Conservation (phyloP, 2,888 invertebrate species). For the Alcis repandata region DNA sequence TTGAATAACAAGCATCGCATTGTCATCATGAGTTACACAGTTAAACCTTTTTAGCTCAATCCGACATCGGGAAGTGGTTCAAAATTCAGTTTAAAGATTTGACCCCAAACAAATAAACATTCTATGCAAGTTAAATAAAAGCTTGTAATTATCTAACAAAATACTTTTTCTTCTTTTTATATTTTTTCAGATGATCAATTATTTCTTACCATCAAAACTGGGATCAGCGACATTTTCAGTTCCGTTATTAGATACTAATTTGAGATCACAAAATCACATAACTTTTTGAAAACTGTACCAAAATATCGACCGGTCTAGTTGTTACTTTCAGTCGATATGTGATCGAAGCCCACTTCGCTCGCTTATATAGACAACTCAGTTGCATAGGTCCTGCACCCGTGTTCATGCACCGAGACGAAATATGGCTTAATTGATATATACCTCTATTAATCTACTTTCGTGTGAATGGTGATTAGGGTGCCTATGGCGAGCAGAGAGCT, state of each 20-base stretch:
- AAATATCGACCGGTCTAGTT: slow-evolving; percentile 42
- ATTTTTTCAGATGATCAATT: too few relatives aligned
- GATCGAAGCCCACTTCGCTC: slow-evolving; percentile 26
- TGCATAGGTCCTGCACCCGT: slow-evolving; percentile 39
- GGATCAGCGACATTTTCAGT: slow-evolving; percentile 53
- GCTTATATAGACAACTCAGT: slow-evolving; percentile 51
- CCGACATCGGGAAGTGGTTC: too few relatives aligned
- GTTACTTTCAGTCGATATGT: slow-evolving; percentile 47
- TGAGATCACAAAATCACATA: slow-evolving; percentile 63
- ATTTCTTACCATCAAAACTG: slow-evolving; percentile 62
- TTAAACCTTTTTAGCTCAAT: too few relatives aligned
- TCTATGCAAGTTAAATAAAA: too few relatives aligned
- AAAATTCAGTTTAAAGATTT: too few relatives aligned
- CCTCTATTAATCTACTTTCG: background rate
- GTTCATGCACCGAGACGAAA: slow-evolving; percentile 40
- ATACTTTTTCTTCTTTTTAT: too few relatives aligned
- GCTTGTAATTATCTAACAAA: too few relatives aligned
- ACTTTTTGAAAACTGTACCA: slow-evolving; percentile 45
- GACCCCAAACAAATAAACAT: too few relatives aligned
- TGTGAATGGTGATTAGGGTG: background rate
- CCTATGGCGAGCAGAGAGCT: background rate
- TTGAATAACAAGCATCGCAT: too few relatives aligned
- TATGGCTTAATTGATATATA: slow-evolving; percentile 10
- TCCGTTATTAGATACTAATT: slow-evolving; percentile 38
- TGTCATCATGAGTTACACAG: too few relatives aligned